phyloP scores from a whole-genome alignment of 2,888 invertebrate genomes.

The Tetheella fluctuosa region DNA sequence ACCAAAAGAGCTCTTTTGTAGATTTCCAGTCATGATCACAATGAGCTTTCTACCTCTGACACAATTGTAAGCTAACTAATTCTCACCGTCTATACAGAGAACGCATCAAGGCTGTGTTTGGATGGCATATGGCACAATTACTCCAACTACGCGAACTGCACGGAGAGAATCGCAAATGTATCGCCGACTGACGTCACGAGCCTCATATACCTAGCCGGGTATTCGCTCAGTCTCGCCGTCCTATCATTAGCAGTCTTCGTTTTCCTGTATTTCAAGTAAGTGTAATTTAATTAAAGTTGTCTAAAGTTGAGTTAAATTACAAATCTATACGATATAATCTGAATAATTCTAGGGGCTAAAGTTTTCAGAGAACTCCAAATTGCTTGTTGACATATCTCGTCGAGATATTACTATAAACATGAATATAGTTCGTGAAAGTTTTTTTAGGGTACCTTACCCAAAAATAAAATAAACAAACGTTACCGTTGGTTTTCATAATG shows the following conservation, averaged over 20 bases:
- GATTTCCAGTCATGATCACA: not conserved
- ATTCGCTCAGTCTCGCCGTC: slow-evolving; percentile 92
- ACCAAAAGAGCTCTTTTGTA: not conserved
- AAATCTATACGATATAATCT: no score
- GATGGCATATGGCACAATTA: slow-evolving; percentile 94
- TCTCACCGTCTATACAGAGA: slow-evolving; percentile 84
- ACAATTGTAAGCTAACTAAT: not conserved
- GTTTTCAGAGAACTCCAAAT: no score
- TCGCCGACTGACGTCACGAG: slow-evolving; percentile 88
- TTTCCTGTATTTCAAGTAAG: slow-evolving; percentile 96
- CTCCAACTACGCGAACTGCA: slow-evolving; percentile 90
- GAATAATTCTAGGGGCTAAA: no score
- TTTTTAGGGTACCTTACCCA: no score
- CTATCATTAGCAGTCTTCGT: slow-evolving; percentile 93
- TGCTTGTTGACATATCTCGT: no score
- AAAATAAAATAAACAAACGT: no score
- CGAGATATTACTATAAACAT: no score
- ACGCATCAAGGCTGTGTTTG: slow-evolving; percentile 91
- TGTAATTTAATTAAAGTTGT: no score
- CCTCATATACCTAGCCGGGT: slow-evolving; percentile 93
- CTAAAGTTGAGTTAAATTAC: no score
- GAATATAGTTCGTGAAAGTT: no score
- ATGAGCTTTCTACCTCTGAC: not conserved
- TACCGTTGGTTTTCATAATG: no score
- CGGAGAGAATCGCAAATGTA: slow-evolving; percentile 81